These are phyloP conservation scores for Oreamnos americanus DNA, from an alignment of 2,113 vertebrate genomes.

Conservation along the genomic window DNA sequence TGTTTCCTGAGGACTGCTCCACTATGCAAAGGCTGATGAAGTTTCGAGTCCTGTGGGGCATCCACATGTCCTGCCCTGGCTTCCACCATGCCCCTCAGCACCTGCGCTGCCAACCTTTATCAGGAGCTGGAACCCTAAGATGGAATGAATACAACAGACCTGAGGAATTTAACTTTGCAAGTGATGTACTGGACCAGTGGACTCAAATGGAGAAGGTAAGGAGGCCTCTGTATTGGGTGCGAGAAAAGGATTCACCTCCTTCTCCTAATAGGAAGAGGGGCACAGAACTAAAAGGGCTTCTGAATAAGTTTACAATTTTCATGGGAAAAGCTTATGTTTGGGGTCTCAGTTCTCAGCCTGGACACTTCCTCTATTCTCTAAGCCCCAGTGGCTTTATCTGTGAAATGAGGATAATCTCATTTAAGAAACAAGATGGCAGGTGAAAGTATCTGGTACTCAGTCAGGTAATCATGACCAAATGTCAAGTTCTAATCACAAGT, in stretches of 20 bases:
- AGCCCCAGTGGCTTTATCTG: not conserved
- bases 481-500: not conserved
- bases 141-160: slow-evolving; percentile 70
- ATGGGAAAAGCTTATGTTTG: not conserved
- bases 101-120: slow-evolving; percentile 65
- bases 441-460: not conserved
- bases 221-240: not conserved
- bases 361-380: not conserved
- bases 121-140: slow-evolving; percentile 66
- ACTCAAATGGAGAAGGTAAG: slow-evolving; percentile 85
- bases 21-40: slow-evolving; percentile 72
- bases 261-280: not conserved
- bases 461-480: not conserved
- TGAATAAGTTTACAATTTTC: not conserved
- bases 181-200: slow-evolving; percentile 87
- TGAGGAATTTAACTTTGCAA: slow-evolving; percentile 88
- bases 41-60: slow-evolving; percentile 14
- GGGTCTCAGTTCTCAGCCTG: not conserved
- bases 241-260: not conserved
- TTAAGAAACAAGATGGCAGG: not conserved
- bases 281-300: not conserved
- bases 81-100: not conserved
- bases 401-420: not conserved
- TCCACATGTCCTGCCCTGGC: slow-evolving; percentile 2
- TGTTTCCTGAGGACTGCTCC: not conserved